phyloP scores from a whole-genome alignment of 1,140 invertebrate genomes.

The Listronotus bonariensis region DNA sequence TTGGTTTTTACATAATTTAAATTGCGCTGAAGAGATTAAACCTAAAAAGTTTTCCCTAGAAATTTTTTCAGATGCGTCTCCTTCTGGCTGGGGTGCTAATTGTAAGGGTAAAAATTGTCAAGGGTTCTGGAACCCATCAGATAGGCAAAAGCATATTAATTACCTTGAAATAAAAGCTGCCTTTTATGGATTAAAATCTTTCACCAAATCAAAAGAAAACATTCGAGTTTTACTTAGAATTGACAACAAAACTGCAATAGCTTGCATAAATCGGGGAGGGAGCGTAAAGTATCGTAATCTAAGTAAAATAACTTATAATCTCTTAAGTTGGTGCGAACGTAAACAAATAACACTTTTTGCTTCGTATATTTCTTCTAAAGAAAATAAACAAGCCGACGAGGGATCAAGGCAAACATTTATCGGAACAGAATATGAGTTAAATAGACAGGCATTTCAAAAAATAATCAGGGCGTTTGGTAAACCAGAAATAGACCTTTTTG shows the following conservation, averaged over 20 bases:
- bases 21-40: conserved; percentile 9
- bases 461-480: conserved; percentile 7
- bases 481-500: conserved; percentile 20
- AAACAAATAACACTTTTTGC: conserved; percentile 24
- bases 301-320: conserved; percentile 15
- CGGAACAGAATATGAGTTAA: conserved; percentile 19
- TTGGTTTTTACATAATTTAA: not conserved
- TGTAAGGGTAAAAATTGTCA: conserved; percentile 1
- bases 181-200: conserved; percentile 26
- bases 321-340: conserved; percentile 13
- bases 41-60: conserved; percentile 16
- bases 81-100: conserved; percentile 9
- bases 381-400: conserved; percentile 18
- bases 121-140: conserved; percentile 1
- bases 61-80: conserved; percentile 22
- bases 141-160: conserved; percentile 22
- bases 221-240: not conserved
- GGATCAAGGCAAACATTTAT: conserved; percentile 15
- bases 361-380: conserved; percentile 42
- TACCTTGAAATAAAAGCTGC: conserved; percentile 27
- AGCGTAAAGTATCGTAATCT: conserved; percentile 19
- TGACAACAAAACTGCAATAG: conserved; percentile 25
- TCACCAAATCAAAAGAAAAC: conserved; percentile 20
- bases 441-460: conserved; percentile 10
- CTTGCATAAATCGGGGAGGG: too few species aligned